These are phyloP conservation scores for Felis chaus DNA, from an alignment of 2,113 vertebrate species.

Conservation along the genomic window DNA sequence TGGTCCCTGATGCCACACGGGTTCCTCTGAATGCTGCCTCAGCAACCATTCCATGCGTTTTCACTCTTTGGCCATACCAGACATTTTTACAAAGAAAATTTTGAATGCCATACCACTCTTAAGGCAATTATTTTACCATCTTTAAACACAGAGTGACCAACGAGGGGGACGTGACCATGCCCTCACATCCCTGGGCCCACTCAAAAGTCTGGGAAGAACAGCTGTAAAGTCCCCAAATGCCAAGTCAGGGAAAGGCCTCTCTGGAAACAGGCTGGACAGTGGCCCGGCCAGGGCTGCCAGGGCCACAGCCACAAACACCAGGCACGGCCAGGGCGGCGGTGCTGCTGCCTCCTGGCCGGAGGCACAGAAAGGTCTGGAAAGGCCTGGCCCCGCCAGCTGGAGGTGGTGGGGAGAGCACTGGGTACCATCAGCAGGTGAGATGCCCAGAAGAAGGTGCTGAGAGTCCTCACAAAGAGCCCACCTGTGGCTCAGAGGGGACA, in stretches of 20 bases:
- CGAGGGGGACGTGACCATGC: neutral
- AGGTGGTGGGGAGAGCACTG: neutral
- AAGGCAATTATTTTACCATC: neutral
- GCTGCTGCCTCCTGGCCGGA: neutral
- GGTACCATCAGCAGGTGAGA: neutral
- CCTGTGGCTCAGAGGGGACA: neutral
- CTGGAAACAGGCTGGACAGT: neutral
- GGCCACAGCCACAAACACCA: neutral
- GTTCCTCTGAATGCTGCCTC: neutral
- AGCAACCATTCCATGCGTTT: neutral
- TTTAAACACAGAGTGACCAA: neutral
- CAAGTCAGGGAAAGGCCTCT: neutral
- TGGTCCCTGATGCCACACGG: constrained; percentile 51
- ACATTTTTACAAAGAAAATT: too few relatives aligned
- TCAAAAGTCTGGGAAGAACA: neutral
- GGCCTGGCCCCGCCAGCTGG: neutral
- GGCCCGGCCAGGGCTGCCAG: neutral
- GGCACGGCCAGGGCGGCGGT: neutral
- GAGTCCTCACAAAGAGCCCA: neutral
- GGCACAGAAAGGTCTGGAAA: neutral
- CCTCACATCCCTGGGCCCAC: neutral
- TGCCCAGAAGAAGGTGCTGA: neutral
- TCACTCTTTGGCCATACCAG: neutral
- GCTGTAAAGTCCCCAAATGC: neutral
- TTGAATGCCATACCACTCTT: too few relatives aligned